Evolutionary conservation across 23 tunicate species (phyloP), one percentile per base, ranked within the genome.

Genomic region (Aplidium turbinatum): DNA sequence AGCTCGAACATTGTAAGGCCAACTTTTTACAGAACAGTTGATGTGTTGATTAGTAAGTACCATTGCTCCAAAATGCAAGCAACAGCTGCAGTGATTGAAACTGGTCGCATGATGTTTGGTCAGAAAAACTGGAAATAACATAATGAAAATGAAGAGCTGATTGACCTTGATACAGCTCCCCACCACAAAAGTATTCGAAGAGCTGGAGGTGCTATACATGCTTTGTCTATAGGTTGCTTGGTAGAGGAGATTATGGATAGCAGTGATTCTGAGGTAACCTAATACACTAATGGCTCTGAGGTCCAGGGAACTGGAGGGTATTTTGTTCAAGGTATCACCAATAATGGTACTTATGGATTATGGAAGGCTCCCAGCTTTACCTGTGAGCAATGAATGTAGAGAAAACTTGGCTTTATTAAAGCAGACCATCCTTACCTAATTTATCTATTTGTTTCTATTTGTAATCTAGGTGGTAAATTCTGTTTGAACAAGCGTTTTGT

Each of bases 151-250:
- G 6, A 22, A 54, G 4, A 22, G 6, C 4, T 5, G 4, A 22
- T 54, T 54, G 48, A 54, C 21, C 4, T 54, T 5, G 60, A 54
- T n/a, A 54, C 60, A 54, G 60, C 60, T 18, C 22, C 60, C 4
- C 60, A 54, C 60, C 19, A 54, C 60, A 54, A 54, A 54, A 54
- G 21, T n/a, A 54, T 54, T n/a, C 22, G 23, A 54, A 54, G 60
- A 54, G 60, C 60, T n/a, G 60, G 60, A 13, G 22, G 21, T 18
- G 60, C 60, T 54, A 54, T 54, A 18, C 60, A 54, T 54, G 60
- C 60, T 54, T 54, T 54, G 22, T 22, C 6, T 25, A 18, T 11
- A n/a, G 22, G 22, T 4, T 54, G 60, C 23, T 25, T 54, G 19
- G 60, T 13, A n/a, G 60, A 54, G 48, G 13, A 42, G 13, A 42